Percentiles rank a stretch among this genome's conserved stretches.
These are phyloP conservation scores for Ceratosolen fusciceps DNA, from an alignment of 1,140 invertebrate species.

Conservation along the genomic window DNA sequence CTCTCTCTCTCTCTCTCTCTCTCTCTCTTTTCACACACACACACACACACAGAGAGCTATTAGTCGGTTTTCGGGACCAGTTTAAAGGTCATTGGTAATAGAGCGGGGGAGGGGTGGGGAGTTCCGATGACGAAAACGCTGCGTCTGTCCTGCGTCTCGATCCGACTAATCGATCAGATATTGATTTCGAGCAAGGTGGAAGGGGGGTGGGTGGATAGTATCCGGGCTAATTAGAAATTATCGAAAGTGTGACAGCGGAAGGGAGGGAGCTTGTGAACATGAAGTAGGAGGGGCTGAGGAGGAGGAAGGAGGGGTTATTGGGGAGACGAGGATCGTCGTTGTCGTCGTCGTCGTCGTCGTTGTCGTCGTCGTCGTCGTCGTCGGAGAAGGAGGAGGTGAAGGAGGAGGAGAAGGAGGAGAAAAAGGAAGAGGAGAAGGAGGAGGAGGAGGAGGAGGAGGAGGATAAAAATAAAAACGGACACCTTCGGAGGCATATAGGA, in stretches of 20 bases:
- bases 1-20: no score
- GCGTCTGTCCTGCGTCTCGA: slow-evolving; percentile 13
- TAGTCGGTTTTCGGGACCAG: slow-evolving; percentile 22
- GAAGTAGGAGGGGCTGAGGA: background rate
- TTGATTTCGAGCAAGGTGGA: slow-evolving; percentile 14
- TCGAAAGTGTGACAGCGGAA: background rate
- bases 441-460: background rate
- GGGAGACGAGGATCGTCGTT: no score
- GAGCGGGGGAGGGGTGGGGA: background rate
- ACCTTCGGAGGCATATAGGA: background rate
- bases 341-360: no score
- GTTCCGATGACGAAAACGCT: slow-evolving; percentile 1
- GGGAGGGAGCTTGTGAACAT: background rate
- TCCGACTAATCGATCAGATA: slow-evolving; percentile 28
- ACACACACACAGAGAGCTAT: no score
- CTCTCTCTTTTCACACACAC: no score
- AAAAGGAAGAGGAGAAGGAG: background rate
- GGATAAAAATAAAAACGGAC: background rate
- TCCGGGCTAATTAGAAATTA: slow-evolving; percentile 51
- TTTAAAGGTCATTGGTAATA: background rate
- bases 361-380: no score
- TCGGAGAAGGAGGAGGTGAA: no score
- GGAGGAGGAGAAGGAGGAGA: no score
- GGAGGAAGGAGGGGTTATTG: background rate
- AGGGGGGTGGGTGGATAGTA: no score